These are phyloP conservation scores for Cephalotes varians DNA, from an alignment of 2,888 invertebrate genomes.

Conservation along the genomic window DNA sequence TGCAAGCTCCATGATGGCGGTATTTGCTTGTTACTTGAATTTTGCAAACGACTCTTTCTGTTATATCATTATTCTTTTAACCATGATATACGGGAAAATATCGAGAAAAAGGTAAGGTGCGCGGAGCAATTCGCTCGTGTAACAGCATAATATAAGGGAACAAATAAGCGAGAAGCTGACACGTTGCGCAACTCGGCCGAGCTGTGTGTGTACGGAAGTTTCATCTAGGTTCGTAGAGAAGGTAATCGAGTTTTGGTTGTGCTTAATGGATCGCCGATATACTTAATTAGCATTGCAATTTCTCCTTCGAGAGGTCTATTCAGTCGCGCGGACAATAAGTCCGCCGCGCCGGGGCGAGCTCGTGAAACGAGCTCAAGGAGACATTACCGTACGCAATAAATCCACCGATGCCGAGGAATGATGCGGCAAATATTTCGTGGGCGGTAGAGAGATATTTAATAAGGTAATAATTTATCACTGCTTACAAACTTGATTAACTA, in stretches of 20 bases:
- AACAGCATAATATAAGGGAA: not conserved
- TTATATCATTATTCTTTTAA: not conserved
- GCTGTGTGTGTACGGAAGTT: constrained; percentile 25
- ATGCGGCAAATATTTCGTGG: constrained; percentile 6
- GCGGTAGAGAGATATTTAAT: constrained; percentile 3
- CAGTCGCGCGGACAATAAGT: constrained; percentile 30
- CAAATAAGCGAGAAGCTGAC: not conserved
- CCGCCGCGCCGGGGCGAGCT: not conserved
- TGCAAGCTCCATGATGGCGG: not conserved
- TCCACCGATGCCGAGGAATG: not conserved
- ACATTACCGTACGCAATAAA: constrained; percentile 1
- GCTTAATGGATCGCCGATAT: constrained; percentile 69
- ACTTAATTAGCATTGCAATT: constrained; percentile 65
- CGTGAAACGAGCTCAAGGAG: constrained; percentile 2
- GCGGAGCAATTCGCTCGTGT: constrained; percentile 6
- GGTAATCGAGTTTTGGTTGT: constrained; percentile 67
- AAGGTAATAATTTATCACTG: constrained; percentile 1
- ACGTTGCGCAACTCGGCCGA: not conserved
- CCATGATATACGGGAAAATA: not conserved
- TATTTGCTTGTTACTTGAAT: constrained; percentile 13
- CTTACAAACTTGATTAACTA: constrained; percentile 13
- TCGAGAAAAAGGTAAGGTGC: not conserved
- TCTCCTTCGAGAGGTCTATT: constrained; percentile 54
- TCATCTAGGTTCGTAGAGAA: constrained; percentile 34
- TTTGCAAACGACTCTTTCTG: not conserved